A percentile compares a stretch with the other conserved stretches of the same genome.
phyloP scores from a whole-genome alignment of 1,140 invertebrate genomes.

The Triops cancriformis region DNA sequence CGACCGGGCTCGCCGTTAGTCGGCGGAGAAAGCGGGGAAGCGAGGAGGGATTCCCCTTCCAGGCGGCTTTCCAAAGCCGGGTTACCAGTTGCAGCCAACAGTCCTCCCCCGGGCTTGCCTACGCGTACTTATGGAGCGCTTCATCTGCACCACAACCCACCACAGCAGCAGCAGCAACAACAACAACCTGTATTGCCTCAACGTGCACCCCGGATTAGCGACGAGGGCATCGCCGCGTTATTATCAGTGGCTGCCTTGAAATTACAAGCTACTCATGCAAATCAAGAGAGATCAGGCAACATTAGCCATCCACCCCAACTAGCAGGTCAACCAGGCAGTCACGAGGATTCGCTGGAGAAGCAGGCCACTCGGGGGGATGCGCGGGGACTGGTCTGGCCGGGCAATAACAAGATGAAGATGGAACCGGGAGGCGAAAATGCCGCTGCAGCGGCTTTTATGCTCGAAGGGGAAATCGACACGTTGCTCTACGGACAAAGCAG shows the following conservation, averaged over 20 bases:
- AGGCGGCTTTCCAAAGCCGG: neutral
- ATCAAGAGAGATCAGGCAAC: slow-evolving; percentile 25
- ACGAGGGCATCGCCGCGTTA: neutral
- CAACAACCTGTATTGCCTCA: neutral
- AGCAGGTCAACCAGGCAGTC: slow-evolving; percentile 25
- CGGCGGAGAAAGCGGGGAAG: neutral
- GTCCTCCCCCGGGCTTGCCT: neutral
- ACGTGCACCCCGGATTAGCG: neutral
- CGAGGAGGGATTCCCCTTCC: neutral
- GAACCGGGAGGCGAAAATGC: slow-evolving; percentile 10
- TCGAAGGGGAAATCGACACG: slow-evolving; percentile 39
- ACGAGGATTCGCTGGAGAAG: slow-evolving; percentile 24
- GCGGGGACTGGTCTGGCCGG: slow-evolving; percentile 20
- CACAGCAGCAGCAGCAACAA: slow-evolving; percentile 6
- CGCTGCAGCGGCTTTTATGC: slow-evolving; percentile 29
- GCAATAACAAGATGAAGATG: slow-evolving; percentile 27
- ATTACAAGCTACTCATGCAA: slow-evolving; percentile 6
- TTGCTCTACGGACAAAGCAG: slow-evolving; percentile 35
- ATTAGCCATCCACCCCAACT: slow-evolving; percentile 30
- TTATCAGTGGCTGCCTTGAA: neutral
- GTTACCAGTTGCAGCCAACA: neutral
- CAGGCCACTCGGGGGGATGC: slow-evolving; percentile 29
- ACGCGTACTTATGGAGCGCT: neutral
- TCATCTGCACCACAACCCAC: slow-evolving; percentile 4
- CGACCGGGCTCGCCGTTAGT: neutral